phyloP scores from a whole-genome alignment of 1,140 invertebrate genomes.

The Lerema accius region DNA sequence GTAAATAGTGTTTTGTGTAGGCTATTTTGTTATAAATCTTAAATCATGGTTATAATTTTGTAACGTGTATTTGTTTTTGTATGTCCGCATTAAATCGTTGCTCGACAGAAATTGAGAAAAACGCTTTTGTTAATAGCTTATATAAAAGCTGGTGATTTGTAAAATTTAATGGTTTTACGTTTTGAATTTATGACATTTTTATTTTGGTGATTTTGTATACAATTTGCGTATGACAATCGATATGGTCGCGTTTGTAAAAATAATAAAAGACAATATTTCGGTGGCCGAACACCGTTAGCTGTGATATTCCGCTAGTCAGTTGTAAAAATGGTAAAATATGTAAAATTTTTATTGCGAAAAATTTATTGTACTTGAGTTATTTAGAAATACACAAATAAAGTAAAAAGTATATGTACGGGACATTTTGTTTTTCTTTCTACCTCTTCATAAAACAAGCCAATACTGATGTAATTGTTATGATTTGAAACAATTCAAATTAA shows the following conservation, averaged over 20 bases:
- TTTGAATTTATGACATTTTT: slow-evolving; percentile 55
- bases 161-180: slow-evolving; percentile 59
- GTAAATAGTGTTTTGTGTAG: slow-evolving; percentile 65
- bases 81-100: slow-evolving; percentile 36
- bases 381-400: slow-evolving; percentile 74
- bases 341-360: slow-evolving; percentile 70
- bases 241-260: slow-evolving; percentile 60
- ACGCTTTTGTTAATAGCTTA: slow-evolving; percentile 45
- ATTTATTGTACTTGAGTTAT: slow-evolving; percentile 69
- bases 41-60: slow-evolving; percentile 61
- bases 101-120: slow-evolving; percentile 29
- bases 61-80: slow-evolving; percentile 47
- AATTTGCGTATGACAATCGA: slow-evolving; percentile 59
- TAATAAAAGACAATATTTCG: slow-evolving; percentile 43
- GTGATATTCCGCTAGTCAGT: slow-evolving; percentile 58
- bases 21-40: slow-evolving; percentile 52
- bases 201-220: slow-evolving; percentile 68
- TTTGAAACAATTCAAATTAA: too few relatives aligned
- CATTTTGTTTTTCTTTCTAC: slow-evolving; percentile 43
- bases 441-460: too few relatives aligned
- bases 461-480: too few relatives aligned
- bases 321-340: slow-evolving; percentile 66
- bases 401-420: slow-evolving; percentile 48
- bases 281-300: slow-evolving; percentile 46
- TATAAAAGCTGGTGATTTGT: slow-evolving; percentile 47